These are phyloP conservation scores for Morelia viridis DNA, from an alignment of 2,797 vertebrate genomes.

Conservation along the genomic window DNA sequence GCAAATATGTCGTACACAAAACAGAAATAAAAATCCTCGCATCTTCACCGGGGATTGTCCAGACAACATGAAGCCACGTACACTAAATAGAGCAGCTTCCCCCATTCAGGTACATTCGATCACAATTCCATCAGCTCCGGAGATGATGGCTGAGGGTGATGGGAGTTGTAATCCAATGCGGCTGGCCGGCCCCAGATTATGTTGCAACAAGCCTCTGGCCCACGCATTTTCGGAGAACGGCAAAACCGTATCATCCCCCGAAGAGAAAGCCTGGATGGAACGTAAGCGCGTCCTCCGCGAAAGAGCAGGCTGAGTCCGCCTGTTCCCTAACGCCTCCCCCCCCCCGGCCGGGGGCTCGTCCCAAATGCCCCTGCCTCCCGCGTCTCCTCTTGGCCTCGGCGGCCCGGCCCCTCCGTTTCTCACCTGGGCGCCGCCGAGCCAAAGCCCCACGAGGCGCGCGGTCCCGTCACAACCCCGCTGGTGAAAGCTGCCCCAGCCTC, in stretches of 20 bases:
- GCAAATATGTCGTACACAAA: neutral
- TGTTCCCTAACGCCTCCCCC: neutral
- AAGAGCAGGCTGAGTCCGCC: neutral
- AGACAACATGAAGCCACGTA: neutral
- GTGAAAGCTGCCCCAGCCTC: neutral
- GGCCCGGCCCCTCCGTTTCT: neutral
- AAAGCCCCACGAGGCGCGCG: neutral
- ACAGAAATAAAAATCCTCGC: neutral
- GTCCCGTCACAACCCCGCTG: too few relatives aligned
- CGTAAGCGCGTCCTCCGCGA: neutral
- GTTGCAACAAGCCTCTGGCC: neutral
- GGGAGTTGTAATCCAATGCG: neutral
- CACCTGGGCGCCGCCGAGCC: conserved; percentile 4
- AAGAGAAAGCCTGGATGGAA: neutral
- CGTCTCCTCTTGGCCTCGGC: too few relatives aligned
- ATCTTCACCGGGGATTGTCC: neutral
- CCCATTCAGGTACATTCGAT: neutral
- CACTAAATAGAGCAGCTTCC: neutral
- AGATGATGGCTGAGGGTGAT: neutral
- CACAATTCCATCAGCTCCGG: neutral
- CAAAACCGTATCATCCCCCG: neutral
- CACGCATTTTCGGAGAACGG: neutral
- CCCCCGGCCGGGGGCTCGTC: neutral
- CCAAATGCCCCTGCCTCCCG: neutral
- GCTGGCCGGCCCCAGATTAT: neutral